phyloP scores from a whole-genome alignment of 1,140 invertebrate species.

The Papilio dardanus region DNA sequence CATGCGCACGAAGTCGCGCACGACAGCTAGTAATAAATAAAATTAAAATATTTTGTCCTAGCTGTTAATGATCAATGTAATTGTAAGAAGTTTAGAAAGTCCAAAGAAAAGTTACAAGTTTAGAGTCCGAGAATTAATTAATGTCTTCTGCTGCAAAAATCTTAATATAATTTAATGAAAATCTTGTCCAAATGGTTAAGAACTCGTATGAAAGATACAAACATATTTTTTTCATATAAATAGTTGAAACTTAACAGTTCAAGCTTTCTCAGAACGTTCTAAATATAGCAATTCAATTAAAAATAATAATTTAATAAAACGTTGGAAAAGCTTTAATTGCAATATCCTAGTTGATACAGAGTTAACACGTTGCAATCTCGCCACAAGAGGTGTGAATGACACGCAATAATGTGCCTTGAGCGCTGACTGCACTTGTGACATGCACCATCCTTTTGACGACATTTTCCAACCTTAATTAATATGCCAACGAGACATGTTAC shows the following conservation, averaged over 20 bases:
- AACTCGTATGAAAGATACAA: too few species aligned
- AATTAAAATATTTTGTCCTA: too few species aligned
- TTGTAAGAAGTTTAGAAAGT: too few species aligned
- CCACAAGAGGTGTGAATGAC: conserved; percentile 18
- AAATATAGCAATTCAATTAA: background rate
- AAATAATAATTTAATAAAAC: conserved; percentile 35
- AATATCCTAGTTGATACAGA: background rate
- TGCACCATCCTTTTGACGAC: conserved; percentile 19
- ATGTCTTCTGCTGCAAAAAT: too few species aligned
- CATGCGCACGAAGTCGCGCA: too few species aligned
- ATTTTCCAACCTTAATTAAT: conserved; percentile 23
- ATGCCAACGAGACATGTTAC: conserved; percentile 1
- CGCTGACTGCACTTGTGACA: conserved; percentile 10
- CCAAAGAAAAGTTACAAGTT: too few species aligned
- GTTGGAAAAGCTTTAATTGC: background rate
- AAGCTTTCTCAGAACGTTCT: background rate
- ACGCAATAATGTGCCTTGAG: conserved; percentile 15
- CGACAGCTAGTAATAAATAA: too few species aligned
- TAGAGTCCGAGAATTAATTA: too few species aligned
- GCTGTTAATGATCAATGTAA: too few species aligned
- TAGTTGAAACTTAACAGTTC: background rate
- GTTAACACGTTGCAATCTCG: conserved; percentile 13
- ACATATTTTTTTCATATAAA: too few species aligned
- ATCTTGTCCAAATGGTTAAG: too few species aligned
- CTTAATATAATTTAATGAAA: too few species aligned